A percentile compares a stretch with the other conserved stretches of the same genome.
phyloP scores from a whole-genome alignment of 2,797 vertebrate genomes.

The Psittacula echo region DNA sequence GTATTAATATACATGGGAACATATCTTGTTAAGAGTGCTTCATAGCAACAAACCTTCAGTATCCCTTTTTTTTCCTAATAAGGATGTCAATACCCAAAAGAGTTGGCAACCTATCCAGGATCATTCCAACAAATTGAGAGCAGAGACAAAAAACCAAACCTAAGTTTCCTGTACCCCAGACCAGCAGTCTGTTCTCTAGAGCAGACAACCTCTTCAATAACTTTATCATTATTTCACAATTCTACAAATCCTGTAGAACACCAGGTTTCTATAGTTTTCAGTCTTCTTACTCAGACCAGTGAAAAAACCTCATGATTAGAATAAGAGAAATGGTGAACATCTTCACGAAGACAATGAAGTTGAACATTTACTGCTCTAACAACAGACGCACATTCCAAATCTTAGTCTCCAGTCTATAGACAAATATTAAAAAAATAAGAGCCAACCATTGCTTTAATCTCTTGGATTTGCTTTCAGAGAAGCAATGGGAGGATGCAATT shows the following conservation, averaged over 20 bases:
- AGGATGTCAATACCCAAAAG: neutral
- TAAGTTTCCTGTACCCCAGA: neutral
- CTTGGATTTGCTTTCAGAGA: neutral
- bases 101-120: neutral
- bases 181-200: neutral
- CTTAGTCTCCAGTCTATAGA: neutral
- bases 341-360: neutral
- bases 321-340: neutral
- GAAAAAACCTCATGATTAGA: neutral
- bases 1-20: neutral
- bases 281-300: neutral
- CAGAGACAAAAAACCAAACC: neutral
- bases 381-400: neutral
- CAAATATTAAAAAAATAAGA: neutral
- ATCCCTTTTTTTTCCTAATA: neutral
- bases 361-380: neutral
- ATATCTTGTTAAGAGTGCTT: neutral
- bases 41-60: neutral
- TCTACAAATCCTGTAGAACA: neutral
- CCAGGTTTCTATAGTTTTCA: neutral
- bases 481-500: fast-evolving
- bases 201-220: neutral
- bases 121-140: neutral
- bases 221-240: neutral
- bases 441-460: neutral